Conservation (phyloP, 2,888 invertebrate genomes). For the Nomada fucata region DNA sequence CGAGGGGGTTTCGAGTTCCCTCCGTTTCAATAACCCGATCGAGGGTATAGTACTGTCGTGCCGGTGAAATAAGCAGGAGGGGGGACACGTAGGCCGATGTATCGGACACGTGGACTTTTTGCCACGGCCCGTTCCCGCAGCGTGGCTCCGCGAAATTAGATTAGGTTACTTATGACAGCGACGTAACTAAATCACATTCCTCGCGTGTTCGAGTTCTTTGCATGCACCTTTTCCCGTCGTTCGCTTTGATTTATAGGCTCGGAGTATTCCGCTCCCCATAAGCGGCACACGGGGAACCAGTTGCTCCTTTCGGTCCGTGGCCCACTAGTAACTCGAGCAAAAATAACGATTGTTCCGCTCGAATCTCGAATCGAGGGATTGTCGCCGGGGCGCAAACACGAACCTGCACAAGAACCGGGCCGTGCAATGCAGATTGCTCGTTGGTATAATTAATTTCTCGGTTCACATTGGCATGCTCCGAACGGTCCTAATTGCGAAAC, state of each 20-base stretch:
- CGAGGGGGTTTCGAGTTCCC: constrained; percentile 11
- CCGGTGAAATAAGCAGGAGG: constrained; percentile 17
- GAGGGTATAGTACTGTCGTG: neutral
- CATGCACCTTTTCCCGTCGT: constrained; percentile 58
- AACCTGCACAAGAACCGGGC: neutral
- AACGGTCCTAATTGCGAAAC: neutral
- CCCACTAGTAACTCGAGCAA: constrained; percentile 27
- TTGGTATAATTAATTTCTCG: constrained; percentile 9
- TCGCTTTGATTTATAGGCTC: constrained; percentile 64
- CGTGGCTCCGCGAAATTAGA: constrained; percentile 61
- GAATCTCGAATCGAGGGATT: neutral
- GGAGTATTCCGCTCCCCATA: constrained; percentile 61
- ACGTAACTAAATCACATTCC: constrained; percentile 68
- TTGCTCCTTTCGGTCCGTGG: constrained; percentile 57
- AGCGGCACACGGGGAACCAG: constrained; percentile 65
- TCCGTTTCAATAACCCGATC: neutral
- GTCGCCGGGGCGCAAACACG: constrained; percentile 2
- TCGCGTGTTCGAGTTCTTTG: constrained; percentile 62
- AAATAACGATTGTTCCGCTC: constrained; percentile 34
- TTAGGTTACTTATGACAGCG: constrained; percentile 63
- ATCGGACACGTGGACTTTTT: constrained; percentile 41
- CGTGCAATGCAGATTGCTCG: neutral
- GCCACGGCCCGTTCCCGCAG: constrained; percentile 14
- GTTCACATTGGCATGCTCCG: neutral
- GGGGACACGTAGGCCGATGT: neutral